Percentiles rank a stretch among this genome's conserved stretches.
Evolutionary conservation across 2,797 vertebrate genomes (phyloP).

Genomic region (Discoglossus pictus): DNA sequence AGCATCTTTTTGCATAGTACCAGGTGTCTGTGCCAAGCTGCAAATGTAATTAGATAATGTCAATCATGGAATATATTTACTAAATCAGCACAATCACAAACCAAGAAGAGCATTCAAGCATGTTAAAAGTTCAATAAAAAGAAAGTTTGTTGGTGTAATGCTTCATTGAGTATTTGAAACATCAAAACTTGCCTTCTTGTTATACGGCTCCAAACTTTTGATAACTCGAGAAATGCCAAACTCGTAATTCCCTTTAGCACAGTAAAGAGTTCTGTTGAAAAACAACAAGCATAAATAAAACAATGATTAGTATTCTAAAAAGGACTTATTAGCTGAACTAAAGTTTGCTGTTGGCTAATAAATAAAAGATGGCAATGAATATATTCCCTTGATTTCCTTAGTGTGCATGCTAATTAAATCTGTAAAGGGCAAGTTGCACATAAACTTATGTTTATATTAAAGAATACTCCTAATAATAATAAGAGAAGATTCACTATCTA

Average conservation of each 20-base stretch:
- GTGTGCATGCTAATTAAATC: too few species aligned
- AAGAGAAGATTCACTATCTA: too few species aligned
- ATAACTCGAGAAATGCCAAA: conserved; percentile 95
- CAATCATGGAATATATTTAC: neutral
- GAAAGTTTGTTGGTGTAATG: too few species aligned
- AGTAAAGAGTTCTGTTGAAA: conserved; percentile 83
- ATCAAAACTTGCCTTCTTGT: conserved; percentile 81
- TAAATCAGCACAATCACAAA: too few species aligned
- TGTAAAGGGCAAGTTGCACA: too few species aligned
- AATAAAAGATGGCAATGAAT: neutral
- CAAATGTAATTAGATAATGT: neutral
- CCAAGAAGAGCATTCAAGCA: too few species aligned
- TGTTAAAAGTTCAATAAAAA: too few species aligned
- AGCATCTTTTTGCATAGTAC: conserved; percentile 95
- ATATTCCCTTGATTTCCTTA: too few species aligned
- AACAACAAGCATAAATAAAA: conserved; percentile 14
- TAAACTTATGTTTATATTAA: too few species aligned
- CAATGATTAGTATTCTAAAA: neutral
- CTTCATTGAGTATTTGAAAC: too few species aligned
- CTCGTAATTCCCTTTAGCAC: conserved; percentile 94
- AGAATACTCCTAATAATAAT: too few species aligned
- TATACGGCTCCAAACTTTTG: conserved; percentile 94
- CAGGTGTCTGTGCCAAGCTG: conserved; percentile 91
- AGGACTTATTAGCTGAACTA: neutral
- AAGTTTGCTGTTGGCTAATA: neutral